A percentile compares a stretch with the other conserved stretches of the same genome.
phyloP scores from a whole-genome alignment of 1,140 invertebrate species.

The Tetragnatha versicolor region DNA sequence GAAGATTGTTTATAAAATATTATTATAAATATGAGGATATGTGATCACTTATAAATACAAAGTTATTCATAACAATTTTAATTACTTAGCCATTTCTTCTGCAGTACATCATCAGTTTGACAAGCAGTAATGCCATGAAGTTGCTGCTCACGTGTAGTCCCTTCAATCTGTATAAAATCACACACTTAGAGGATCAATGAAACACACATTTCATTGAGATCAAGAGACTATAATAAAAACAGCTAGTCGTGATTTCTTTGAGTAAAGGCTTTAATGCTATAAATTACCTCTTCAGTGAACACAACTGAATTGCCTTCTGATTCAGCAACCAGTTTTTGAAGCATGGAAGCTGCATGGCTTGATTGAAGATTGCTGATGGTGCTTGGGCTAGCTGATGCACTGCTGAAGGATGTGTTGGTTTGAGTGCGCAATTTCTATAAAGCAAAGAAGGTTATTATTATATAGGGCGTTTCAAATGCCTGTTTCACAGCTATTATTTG shows the following conservation, averaged over 20 bases:
- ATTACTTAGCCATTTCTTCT: constrained; percentile 93
- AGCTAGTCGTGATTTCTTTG: no score
- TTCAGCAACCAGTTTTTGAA: constrained; percentile 92
- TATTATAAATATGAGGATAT: background rate
- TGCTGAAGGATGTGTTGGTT: constrained; percentile 32
- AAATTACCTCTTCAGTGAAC: constrained; percentile 66
- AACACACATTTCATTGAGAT: background rate
- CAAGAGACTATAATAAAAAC: background rate
- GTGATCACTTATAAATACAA: background rate
- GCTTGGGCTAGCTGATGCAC: constrained; percentile 65
- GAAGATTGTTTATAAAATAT: background rate
- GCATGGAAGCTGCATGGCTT: constrained; percentile 78
- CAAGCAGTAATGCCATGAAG: constrained; percentile 86
- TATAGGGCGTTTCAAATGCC: background rate
- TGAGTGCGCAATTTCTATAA: constrained; percentile 37
- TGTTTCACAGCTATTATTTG: no score
- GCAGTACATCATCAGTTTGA: constrained; percentile 84
- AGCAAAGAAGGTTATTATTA: background rate
- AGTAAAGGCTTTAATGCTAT: no score
- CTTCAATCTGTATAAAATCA: constrained; percentile 60
- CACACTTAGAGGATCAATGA: background rate
- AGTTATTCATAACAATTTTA: background rate
- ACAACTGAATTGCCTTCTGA: constrained; percentile 71
- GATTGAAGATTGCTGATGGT: constrained; percentile 70
- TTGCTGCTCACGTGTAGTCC: constrained; percentile 74